Percentiles rank a stretch among this genome's conserved stretches.
Evolutionary conservation across 2,888 invertebrate species (phyloP).

Genomic region (Bruchidius siliquastri): DNA sequence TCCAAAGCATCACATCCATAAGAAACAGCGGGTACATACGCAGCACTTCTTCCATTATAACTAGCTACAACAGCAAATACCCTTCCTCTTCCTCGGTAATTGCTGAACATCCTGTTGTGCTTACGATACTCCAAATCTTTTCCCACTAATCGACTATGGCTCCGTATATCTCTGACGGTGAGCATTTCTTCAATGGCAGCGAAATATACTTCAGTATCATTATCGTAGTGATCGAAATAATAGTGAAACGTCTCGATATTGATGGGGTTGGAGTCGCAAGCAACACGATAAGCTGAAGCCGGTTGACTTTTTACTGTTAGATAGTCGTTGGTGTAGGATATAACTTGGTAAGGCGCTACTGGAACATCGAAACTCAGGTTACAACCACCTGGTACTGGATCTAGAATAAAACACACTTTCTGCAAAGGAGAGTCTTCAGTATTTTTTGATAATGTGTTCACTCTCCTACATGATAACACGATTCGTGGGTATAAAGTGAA

Average conservation of each 20-base stretch:
- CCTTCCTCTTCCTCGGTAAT: slow-evolving; percentile 60
- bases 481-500: background rate
- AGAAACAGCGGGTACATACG: slow-evolving; percentile 64
- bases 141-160: slow-evolving; percentile 53
- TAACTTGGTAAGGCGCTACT: slow-evolving; percentile 58
- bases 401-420: slow-evolving; percentile 43
- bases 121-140: slow-evolving; percentile 18
- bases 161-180: slow-evolving; percentile 51
- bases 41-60: slow-evolving; percentile 48
- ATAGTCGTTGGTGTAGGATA: slow-evolving; percentile 43
- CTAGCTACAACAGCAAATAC: slow-evolving; percentile 57
- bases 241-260: slow-evolving; percentile 57
- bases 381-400: slow-evolving; percentile 75
- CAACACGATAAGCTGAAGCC: slow-evolving; percentile 42
- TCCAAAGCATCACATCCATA: slow-evolving; percentile 59
- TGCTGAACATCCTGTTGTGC: slow-evolving; percentile 50
- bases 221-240: slow-evolving; percentile 57
- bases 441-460: too few relatives aligned
- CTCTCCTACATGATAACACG: background rate
- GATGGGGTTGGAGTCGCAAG: slow-evolving; percentile 43
- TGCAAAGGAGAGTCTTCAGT: slow-evolving; percentile 12
- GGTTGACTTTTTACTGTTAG: slow-evolving; percentile 56
- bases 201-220: slow-evolving; percentile 56
- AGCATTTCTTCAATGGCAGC: slow-evolving; percentile 58
- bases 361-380: slow-evolving; percentile 61